Conservation (phyloP, 2,888 invertebrate genomes). For the Pandemis corylana region DNA sequence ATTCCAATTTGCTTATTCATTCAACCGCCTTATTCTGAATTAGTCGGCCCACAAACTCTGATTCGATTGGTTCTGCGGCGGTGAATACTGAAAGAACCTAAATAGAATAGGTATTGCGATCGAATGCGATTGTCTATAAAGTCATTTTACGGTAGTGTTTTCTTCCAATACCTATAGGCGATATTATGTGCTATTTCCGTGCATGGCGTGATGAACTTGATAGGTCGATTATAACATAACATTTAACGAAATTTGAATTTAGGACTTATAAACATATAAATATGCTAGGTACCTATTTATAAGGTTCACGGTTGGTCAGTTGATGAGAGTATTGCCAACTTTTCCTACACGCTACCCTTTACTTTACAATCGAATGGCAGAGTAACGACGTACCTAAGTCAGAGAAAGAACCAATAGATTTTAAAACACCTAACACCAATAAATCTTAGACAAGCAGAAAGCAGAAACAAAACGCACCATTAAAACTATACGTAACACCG, state of each 20-base stretch:
- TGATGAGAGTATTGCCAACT: no score
- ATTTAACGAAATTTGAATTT: no score
- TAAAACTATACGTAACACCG: conserved; percentile 37
- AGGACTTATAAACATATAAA: no score
- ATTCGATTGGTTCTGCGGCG: conserved; percentile 8
- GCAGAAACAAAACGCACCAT: conserved; percentile 26
- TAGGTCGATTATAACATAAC: no score
- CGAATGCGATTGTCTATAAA: neutral
- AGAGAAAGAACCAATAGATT: neutral
- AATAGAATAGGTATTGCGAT: conserved; percentile 2
- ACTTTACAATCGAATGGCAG: neutral
- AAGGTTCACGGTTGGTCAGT: no score
- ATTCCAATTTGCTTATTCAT: conserved; percentile 47
- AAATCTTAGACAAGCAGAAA: conserved; percentile 18
- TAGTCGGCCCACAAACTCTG: conserved; percentile 18
- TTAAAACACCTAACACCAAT: neutral
- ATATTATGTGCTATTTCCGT: no score
- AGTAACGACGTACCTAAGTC: neutral
- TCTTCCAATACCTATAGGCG: no score
- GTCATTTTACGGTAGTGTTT: no score
- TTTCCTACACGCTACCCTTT: neutral
- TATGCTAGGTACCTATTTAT: no score
- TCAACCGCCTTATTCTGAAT: conserved; percentile 40
- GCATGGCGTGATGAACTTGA: no score
- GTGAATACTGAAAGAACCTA: conserved; percentile 9